Percentiles rank a stretch among this genome's conserved stretches.
Evolutionary conservation across 1,140 invertebrate species (phyloP).

Genomic region (Nilaparvata lugens): DNA sequence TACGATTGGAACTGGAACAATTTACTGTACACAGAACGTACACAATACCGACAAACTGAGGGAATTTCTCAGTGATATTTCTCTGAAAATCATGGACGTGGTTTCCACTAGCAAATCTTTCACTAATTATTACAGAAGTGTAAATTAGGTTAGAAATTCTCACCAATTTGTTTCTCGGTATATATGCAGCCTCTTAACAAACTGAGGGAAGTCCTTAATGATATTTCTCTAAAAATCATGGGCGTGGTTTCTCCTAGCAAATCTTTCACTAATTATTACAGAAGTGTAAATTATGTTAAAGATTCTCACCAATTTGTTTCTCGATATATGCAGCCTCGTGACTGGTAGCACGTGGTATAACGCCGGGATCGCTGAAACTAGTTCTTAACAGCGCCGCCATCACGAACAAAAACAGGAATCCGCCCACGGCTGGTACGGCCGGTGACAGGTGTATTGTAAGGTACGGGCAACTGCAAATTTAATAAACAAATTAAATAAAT

Average conservation of each 20-base stretch:
- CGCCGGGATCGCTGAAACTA: conserved; percentile 89
- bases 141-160: conserved; percentile 14
- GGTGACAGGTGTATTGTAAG: conserved; percentile 68
- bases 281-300: background rate
- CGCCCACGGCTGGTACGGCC: conserved; percentile 81
- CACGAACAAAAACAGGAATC: conserved; percentile 79
- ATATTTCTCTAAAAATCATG: background rate
- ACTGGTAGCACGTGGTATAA: conserved; percentile 80
- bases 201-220: background rate
- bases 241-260: no score
- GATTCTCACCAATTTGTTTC: conserved; percentile 60
- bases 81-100: background rate
- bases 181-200: conserved; percentile 89
- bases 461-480: conserved; percentile 73
- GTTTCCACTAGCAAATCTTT: no score
- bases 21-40: no score
- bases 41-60: no score
- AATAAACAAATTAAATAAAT: no score
- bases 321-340: conserved; percentile 91
- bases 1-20: no score
- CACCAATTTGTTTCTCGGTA: conserved; percentile 80
- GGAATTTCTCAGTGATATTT: background rate
- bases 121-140: background rate
- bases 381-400: conserved; percentile 83
- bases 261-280: no score